A percentile compares a stretch with the other conserved stretches of the same genome.
These are phyloP conservation scores for Lapara coniferarum DNA, from an alignment of 2,888 invertebrate species.

Conservation along the genomic window DNA sequence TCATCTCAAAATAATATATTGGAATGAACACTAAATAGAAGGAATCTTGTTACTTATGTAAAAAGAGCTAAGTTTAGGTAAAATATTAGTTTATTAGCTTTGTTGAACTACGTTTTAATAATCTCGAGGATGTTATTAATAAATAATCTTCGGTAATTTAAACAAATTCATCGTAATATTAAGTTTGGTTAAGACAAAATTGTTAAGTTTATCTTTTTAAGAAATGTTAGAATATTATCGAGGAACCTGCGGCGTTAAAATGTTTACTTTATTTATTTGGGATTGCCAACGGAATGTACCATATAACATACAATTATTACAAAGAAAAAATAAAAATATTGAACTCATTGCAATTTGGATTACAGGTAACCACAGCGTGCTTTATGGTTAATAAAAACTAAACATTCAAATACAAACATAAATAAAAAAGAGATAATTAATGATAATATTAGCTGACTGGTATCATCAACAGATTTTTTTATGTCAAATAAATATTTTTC, in stretches of 20 bases:
- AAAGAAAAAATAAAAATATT: no score
- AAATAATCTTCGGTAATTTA: conserved; percentile 5
- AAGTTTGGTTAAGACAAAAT: neutral
- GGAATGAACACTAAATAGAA: neutral
- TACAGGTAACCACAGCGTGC: no score
- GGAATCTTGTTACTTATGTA: neutral
- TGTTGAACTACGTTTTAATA: conserved; percentile 5
- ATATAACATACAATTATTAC: no score
- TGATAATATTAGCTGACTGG: no score
- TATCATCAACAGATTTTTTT: no score
- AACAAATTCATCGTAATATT: conserved; percentile 15
- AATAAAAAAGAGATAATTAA: no score
- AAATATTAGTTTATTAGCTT: neutral
- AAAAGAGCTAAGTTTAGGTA: neutral
- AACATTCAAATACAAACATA: no score
- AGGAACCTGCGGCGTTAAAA: neutral
- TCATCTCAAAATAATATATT: neutral
- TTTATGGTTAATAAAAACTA: no score
- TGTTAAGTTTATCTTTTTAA: neutral
- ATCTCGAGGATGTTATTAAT: neutral
- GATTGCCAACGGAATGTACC: no score
- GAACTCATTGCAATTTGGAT: no score
- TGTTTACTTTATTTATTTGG: no score
- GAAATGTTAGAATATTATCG: neutral
- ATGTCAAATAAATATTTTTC: no score